Evolutionary conservation across 2,888 invertebrate genomes (phyloP), one percentile per base, ranked within the genome.

Genomic region (Allophyes oxyacanthae): DNA sequence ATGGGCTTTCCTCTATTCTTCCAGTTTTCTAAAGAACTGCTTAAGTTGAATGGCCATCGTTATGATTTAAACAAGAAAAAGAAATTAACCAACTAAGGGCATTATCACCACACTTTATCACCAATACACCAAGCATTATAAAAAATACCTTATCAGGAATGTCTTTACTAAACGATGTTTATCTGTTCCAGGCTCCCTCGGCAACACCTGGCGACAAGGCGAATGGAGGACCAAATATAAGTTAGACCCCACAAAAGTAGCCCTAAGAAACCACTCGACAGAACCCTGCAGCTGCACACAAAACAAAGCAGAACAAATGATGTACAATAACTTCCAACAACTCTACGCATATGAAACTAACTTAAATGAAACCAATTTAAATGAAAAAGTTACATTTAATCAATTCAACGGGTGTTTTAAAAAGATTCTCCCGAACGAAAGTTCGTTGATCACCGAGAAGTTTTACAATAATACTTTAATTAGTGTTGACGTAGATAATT

Each of bases 141-240:
- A n/a, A n/a, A n/a, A n/a, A n/a, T n/a, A n/a, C n/a, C n/a, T n/a
- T n/a, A n/a, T n/a, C n/a, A n/a, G n/a, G n/a, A n/a, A n/a, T n/a
- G n/a, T n/a, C n/a, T n/a, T n/a, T n/a, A n/a, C n/a, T n/a, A n/a
- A n/a, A n/a, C n/a, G n/a, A n/a, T n/a, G n/a, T n/a, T n/a, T n/a
- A n/a, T n/a, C n/a, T n/a, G 37, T 85, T 85, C 0, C 83, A 94
- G 95, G 97, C 0, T 97, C 97, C 0, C 92, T 97, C 28, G 95
- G 96, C 14, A 97, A 97, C 78, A 98, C 98, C 0, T 98, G 98
- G 98, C 94, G 97, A 41, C 97, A 98, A 82, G 97, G 97, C 0
- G 92, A 95, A 26, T 96, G 96, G 96, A 92, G 84, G 43, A 85
- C 78, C 10, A 94, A 90, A 70, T 92, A 94, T 65, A 85, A 84